A percentile compares a stretch with the other conserved stretches of the same genome.
Conservation (phyloP, 1,140 invertebrate genomes). For the Cecropterus lyciades region DNA sequence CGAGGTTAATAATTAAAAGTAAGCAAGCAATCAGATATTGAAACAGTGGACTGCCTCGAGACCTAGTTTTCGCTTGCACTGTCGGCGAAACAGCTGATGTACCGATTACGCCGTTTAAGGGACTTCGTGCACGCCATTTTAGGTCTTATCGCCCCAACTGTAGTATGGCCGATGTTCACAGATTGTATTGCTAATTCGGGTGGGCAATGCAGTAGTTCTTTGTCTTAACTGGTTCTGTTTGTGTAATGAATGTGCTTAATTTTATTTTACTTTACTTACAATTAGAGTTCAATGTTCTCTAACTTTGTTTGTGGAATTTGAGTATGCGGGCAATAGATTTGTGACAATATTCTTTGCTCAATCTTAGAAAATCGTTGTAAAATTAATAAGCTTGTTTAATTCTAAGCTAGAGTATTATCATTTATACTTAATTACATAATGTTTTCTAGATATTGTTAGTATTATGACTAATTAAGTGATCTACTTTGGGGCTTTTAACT, state of each 20-base stretch:
- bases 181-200: slow-evolving; percentile 36
- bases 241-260: slow-evolving; percentile 19
- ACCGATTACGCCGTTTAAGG: slow-evolving; percentile 33
- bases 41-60: slow-evolving; percentile 33
- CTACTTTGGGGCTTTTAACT: too few relatives aligned
- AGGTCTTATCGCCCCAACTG: slow-evolving; percentile 29
- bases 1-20: slow-evolving; percentile 36
- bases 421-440: too few relatives aligned
- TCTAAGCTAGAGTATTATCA: too few relatives aligned
- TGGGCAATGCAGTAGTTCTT: slow-evolving; percentile 30
- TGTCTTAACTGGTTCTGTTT: slow-evolving; percentile 19
- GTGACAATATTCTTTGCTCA: too few relatives aligned
- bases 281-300: too few relatives aligned
- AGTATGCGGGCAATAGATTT: too few relatives aligned
- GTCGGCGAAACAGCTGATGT: slow-evolving; percentile 32
- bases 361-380: too few relatives aligned
- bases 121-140: slow-evolving; percentile 36
- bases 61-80: slow-evolving; percentile 33
- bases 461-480: too few relatives aligned
- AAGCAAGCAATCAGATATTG: slow-evolving; percentile 37
- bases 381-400: background rate
- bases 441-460: too few relatives aligned
- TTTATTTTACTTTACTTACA: background rate
- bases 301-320: too few relatives aligned
- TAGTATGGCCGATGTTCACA: slow-evolving; percentile 28